Evolutionary conservation across 1,140 invertebrate genomes (phyloP).

Genomic region (Musca domestica): DNA sequence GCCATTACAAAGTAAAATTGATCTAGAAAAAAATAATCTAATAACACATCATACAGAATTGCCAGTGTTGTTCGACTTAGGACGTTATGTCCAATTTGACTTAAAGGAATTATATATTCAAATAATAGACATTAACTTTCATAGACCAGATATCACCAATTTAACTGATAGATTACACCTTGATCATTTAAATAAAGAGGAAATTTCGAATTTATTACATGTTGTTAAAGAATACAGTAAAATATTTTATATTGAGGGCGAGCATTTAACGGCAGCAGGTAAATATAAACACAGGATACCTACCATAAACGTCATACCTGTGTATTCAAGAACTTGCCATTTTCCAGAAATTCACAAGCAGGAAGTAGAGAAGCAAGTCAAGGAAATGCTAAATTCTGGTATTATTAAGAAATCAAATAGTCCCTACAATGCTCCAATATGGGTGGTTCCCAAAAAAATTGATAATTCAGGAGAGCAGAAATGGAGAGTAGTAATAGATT

Average conservation of each 20-base stretch:
- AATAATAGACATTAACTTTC: too few relatives aligned
- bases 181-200: neutral
- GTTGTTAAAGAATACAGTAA: neutral
- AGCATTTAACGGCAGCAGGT: neutral
- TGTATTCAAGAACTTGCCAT: too few relatives aligned
- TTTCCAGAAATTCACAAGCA: too few relatives aligned
- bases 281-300: constrained; percentile 2
- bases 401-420: too few relatives aligned
- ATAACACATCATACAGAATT: neutral
- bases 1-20: neutral
- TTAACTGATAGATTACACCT: too few relatives aligned
- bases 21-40: neutral
- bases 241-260: too few relatives aligned
- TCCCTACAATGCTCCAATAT: too few relatives aligned
- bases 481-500: constrained; percentile 52
- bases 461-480: constrained; percentile 50
- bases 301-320: neutral
- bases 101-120: neutral
- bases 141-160: too few relatives aligned
- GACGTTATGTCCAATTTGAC: too few relatives aligned
- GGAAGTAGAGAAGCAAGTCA: too few relatives aligned
- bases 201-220: neutral
- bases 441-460: too few relatives aligned
- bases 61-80: neutral
- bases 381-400: too few relatives aligned